Evolutionary conservation across 2,797 vertebrate genomes (phyloP).

Genomic region (Eospalax fontanierii): DNA sequence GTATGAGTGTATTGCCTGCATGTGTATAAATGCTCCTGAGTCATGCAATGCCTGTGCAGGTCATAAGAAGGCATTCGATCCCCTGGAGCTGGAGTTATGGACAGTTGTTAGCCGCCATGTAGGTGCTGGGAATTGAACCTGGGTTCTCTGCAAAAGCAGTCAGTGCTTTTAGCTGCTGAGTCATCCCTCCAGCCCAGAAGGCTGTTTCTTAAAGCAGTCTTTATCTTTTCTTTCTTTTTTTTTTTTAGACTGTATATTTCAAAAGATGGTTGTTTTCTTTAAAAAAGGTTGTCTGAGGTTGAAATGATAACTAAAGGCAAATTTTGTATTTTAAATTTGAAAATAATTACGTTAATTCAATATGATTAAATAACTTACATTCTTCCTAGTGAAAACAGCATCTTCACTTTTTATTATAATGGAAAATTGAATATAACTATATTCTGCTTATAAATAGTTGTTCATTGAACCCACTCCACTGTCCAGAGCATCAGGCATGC

Average conservation of each 20-base stretch:
- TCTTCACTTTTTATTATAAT: conserved; percentile 28
- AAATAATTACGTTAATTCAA: conserved; percentile 22
- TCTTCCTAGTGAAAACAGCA: neutral
- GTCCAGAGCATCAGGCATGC: too few relatives aligned
- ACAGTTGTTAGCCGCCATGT: too few relatives aligned
- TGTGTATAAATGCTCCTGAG: too few relatives aligned
- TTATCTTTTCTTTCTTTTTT: neutral
- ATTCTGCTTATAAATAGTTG: neutral
- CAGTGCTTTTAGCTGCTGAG: too few relatives aligned
- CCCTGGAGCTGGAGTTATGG: too few relatives aligned
- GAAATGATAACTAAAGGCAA: conserved; percentile 24
- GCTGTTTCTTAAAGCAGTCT: neutral
- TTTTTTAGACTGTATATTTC: neutral
- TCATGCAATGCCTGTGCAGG: too few relatives aligned
- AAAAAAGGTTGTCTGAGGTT: neutral
- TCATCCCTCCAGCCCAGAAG: too few relatives aligned
- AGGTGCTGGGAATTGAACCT: too few relatives aligned
- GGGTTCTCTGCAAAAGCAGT: too few relatives aligned
- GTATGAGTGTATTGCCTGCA: too few relatives aligned
- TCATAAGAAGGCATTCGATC: too few relatives aligned
- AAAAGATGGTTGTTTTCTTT: neutral
- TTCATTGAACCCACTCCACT: neutral
- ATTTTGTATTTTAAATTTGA: conserved; percentile 54
- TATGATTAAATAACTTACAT: neutral
- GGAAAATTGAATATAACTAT: conserved; percentile 34